phyloP scores from a whole-genome alignment of 2,113 vertebrate species.

The Oreocharis arfaki region DNA sequence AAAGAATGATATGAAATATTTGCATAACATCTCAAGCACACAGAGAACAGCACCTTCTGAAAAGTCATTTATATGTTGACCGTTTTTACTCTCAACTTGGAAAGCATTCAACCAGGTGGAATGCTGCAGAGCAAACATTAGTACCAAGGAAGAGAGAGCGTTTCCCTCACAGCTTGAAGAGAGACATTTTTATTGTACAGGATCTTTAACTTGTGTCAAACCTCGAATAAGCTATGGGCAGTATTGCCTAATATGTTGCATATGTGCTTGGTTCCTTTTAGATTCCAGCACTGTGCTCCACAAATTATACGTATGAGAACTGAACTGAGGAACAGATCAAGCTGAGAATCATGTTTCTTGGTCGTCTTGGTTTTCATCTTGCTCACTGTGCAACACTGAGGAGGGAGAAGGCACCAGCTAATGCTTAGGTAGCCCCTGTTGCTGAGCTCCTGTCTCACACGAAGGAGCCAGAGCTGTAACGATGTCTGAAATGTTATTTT shows the following conservation, averaged over 20 bases:
- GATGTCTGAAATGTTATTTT: background rate
- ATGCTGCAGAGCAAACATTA: background rate
- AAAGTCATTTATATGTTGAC: background rate
- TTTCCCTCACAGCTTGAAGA: background rate
- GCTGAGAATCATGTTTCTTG: background rate
- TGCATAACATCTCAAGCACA: background rate
- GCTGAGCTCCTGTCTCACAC: background rate
- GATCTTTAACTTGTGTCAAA: background rate
- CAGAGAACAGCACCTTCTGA: background rate
- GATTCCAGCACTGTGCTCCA: background rate
- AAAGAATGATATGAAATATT: background rate
- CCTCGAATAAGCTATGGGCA: background rate
- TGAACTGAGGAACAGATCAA: background rate
- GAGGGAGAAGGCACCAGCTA: background rate
- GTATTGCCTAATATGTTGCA: accelerated
- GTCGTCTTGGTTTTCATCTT: background rate
- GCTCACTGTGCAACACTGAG: background rate
- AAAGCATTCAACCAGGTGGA: background rate
- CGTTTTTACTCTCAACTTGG: background rate
- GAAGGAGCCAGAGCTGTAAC: background rate
- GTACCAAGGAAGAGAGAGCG: background rate
- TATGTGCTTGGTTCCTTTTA: background rate
- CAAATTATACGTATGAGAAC: background rate
- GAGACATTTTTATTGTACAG: background rate
- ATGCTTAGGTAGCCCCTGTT: background rate